Conservation (phyloP, 2,797 vertebrate species). For the Thamnophis elegans region DNA sequence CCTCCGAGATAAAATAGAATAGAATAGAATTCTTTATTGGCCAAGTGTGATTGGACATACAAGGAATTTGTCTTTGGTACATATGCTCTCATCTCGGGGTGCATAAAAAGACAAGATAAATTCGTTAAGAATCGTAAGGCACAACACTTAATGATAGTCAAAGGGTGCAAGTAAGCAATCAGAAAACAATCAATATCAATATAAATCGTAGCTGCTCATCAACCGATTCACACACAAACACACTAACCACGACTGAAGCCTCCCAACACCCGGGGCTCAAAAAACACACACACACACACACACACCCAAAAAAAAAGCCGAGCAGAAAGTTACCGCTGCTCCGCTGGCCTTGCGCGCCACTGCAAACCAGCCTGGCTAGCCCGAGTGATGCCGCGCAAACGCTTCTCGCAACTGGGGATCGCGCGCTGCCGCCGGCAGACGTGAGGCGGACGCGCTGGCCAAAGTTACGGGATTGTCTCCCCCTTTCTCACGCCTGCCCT, state of each 20-base stretch:
- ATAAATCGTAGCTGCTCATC: not conserved
- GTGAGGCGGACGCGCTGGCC: not conserved
- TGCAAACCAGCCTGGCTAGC: not conserved
- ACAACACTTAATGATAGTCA: no score
- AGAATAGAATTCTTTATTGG: no score
- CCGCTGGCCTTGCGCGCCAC: not conserved
- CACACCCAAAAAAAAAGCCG: not conserved
- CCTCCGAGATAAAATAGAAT: not conserved
- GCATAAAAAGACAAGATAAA: no score
- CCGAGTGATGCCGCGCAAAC: not conserved
- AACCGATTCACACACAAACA: not conserved
- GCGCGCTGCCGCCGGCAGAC: not conserved
- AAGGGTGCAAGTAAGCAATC: no score
- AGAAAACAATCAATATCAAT: no score
- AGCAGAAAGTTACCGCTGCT: constrained; percentile 4
- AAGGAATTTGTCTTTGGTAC: no score
- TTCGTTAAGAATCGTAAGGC: no score
- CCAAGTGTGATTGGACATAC: no score
- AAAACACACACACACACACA: no score
- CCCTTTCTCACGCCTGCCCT: no score
- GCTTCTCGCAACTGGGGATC: not conserved
- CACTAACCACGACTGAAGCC: not conserved
- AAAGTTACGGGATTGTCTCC: not conserved
- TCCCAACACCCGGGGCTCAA: no score
- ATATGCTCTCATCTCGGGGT: no score